Percentiles rank a stretch among this genome's conserved stretches.
phyloP scores from a whole-genome alignment of 2,888 invertebrate species.

The Cerastis rubricosa region DNA sequence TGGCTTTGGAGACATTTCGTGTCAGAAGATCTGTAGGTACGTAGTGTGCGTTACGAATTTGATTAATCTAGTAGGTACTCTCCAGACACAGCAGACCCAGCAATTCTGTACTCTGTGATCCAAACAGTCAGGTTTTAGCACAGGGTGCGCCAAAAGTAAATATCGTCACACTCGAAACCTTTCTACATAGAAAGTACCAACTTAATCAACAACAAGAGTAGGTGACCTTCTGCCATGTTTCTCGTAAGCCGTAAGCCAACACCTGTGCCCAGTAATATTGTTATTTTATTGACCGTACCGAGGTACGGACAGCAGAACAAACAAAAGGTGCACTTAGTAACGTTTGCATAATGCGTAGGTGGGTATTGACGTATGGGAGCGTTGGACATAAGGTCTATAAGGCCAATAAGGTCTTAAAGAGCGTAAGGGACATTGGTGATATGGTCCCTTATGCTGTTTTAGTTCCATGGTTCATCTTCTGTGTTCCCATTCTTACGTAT shows the following conservation, averaged over 20 bases:
- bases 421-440: constrained; percentile 22
- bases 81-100: background rate
- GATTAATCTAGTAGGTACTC: background rate
- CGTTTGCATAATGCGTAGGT: constrained; percentile 65
- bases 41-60: background rate
- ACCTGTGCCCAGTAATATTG: constrained; percentile 60
- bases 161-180: constrained; percentile 1
- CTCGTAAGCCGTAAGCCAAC: constrained; percentile 52
- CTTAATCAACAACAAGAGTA: constrained; percentile 19
- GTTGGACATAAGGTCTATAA: constrained; percentile 19
- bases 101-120: background rate
- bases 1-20: background rate
- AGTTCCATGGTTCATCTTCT: background rate
- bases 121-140: constrained; percentile 12
- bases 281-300: constrained; percentile 58
- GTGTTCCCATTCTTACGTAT: constrained; percentile 24
- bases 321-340: constrained; percentile 61
- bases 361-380: constrained; percentile 49
- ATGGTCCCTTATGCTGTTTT: constrained; percentile 1
- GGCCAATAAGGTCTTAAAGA: background rate
- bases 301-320: constrained; percentile 43
- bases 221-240: constrained; percentile 40
- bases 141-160: background rate
- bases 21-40: background rate
- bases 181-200: constrained; percentile 24